A percentile compares a stretch with the other conserved stretches of the same genome.
Evolutionary conservation across 2,888 invertebrate genomes (phyloP).

Genomic region (Adelphocoris suturalis): DNA sequence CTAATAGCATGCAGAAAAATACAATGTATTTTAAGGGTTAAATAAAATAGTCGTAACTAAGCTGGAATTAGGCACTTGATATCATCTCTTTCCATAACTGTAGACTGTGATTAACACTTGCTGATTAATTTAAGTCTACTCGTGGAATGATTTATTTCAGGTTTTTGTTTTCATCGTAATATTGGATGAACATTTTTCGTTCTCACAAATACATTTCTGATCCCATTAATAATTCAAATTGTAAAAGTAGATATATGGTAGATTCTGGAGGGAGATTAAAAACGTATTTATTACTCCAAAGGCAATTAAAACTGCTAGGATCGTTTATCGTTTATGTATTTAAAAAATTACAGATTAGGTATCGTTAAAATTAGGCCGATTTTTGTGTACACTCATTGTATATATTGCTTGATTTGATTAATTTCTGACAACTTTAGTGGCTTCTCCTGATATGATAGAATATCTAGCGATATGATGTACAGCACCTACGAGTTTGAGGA

Average conservation of each 20-base stretch:
- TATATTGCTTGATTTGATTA: slow-evolving; percentile 19
- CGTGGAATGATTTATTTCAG: no score
- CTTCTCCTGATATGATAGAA: background rate
- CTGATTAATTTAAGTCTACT: no score
- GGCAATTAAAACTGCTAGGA: background rate
- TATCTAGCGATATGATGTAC: background rate
- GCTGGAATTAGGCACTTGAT: no score
- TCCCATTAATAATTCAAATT: no score
- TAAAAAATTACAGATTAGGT: background rate
- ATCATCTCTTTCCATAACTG: no score
- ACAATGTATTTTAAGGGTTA: no score
- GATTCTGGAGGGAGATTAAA: background rate
- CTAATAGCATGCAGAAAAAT: no score
- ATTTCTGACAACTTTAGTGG: slow-evolving; percentile 33
- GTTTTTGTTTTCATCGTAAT: no score
- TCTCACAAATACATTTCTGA: no score
- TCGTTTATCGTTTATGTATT: background rate
- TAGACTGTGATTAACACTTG: no score
- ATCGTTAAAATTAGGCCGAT: slow-evolving; percentile 10
- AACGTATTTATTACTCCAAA: background rate
- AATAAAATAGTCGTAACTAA: no score
- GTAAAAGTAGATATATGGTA: background rate
- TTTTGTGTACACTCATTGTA: slow-evolving; percentile 49
- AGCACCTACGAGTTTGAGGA: background rate
- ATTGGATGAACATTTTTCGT: no score